Conservation (phyloP, 2,113 vertebrate genomes). For the Agapornis roseicollis region DNA sequence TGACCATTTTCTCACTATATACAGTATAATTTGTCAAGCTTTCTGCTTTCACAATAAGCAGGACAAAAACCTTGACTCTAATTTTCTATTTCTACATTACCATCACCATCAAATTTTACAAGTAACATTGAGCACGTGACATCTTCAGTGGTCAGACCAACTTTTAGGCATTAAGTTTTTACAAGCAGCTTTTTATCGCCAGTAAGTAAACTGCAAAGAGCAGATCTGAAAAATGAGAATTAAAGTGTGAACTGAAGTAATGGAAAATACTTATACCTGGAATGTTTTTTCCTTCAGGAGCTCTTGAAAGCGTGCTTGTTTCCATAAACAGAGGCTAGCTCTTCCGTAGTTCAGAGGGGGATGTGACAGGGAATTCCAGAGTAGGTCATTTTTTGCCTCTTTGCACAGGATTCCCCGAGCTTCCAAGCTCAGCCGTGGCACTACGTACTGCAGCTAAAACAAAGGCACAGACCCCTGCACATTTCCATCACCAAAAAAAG, state of each 20-base stretch:
- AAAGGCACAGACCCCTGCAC: not conserved
- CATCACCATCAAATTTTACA: not conserved
- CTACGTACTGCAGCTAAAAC: slow-evolving; percentile 79
- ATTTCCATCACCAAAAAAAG: not conserved
- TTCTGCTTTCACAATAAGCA: not conserved
- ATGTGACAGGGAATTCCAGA: slow-evolving; percentile 55
- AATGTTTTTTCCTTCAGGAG: slow-evolving; percentile 60
- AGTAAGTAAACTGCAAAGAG: not conserved
- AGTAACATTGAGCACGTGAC: rapidly evolving
- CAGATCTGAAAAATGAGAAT: not conserved
- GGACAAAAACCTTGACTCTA: not conserved
- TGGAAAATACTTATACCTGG: slow-evolving; percentile 58
- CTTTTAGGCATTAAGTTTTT: not conserved
- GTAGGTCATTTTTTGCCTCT: not conserved
- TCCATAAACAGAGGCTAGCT: slow-evolving; percentile 80
- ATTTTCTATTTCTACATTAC: not conserved
- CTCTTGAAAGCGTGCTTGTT: slow-evolving; percentile 65
- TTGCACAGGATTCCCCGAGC: slow-evolving; percentile 35
- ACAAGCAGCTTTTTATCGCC: not conserved
- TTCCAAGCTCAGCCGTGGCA: slow-evolving; percentile 79
- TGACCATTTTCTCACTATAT: not conserved
- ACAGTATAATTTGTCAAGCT: rapidly evolving
- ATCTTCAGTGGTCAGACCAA: not conserved
- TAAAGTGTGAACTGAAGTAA: not conserved
- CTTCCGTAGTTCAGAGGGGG: slow-evolving; percentile 53